Percentiles rank a stretch among this genome's conserved stretches.
Conservation (phyloP, 1,140 invertebrate species). For the Musca vetustissima region DNA sequence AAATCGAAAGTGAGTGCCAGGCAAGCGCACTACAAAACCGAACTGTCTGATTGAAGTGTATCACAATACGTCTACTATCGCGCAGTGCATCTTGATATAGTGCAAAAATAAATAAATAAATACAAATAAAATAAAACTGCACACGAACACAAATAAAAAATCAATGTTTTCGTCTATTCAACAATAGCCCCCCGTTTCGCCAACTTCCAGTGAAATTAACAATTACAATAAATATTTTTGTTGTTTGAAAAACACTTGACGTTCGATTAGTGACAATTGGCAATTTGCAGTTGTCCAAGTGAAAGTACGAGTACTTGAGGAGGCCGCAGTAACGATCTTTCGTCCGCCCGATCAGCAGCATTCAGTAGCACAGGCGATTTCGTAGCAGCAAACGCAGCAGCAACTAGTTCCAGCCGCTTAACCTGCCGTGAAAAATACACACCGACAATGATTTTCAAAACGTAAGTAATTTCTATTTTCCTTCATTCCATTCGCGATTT, state of each 20-base stretch:
- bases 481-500: no score
- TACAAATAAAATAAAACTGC: not conserved
- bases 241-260: slow-evolving; percentile 15
- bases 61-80: not conserved
- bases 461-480: no score
- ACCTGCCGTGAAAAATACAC: no score
- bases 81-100: not conserved
- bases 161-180: not conserved
- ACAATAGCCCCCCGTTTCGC: no score
- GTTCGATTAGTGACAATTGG: slow-evolving; percentile 9
- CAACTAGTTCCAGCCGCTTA: no score
- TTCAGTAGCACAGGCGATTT: no score
- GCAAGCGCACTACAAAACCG: slow-evolving; percentile 30
- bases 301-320: no score
- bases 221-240: not conserved
- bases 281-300: no score
- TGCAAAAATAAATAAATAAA: slow-evolving; percentile 1
- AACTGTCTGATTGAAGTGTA: not conserved
- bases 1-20: slow-evolving; percentile 53
- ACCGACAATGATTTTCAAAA: no score
- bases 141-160: not conserved
- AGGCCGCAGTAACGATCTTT: no score
- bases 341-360: no score
- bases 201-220: not conserved
- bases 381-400: no score